A percentile compares a stretch with the other conserved stretches of the same genome.
Conservation (phyloP, 2,113 vertebrate species). For the Mustela nigripes region DNA sequence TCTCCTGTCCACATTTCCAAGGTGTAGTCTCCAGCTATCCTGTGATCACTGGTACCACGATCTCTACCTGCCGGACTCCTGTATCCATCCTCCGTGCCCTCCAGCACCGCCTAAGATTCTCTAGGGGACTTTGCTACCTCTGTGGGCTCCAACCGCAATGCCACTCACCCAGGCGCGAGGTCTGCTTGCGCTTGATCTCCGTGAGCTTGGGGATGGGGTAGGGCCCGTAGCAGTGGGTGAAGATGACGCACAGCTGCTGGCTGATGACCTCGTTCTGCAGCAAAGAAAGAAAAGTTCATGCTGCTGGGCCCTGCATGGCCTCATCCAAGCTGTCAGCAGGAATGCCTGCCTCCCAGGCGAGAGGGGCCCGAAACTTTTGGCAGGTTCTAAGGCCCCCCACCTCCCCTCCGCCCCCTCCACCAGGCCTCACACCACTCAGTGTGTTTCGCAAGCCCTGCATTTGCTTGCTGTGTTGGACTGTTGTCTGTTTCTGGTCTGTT, state of each 20-base stretch:
- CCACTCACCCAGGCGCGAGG: conserved; percentile 94
- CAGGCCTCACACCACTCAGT: neutral
- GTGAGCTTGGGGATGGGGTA: conserved; percentile 98
- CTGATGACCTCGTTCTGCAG: conserved; percentile 98
- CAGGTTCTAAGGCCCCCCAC: neutral
- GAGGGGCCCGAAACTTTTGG: neutral
- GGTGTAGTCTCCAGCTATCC: neutral
- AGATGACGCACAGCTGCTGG: conserved; percentile 97
- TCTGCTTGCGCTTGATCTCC: conserved; percentile 98
- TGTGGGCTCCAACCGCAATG: neutral
- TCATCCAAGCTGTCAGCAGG: neutral
- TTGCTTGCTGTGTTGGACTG: neutral
- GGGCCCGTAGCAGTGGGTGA: conserved; percentile 98
- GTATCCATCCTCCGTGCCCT: no score
- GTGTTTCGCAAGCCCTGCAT: neutral
- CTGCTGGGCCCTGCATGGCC: neutral
- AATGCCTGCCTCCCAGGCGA: fast-evolving
- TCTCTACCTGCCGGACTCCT: neutral
- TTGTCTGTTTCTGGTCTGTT: neutral
- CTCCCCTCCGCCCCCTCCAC: neutral
- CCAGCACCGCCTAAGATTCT: fast-evolving
- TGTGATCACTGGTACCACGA: neutral
- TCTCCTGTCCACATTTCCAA: neutral
- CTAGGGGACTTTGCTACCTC: fast-evolving
- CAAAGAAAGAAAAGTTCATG: conserved; percentile 45